Conservation (phyloP, 2,113 vertebrate genomes). For the Plestiodon gilberti region DNA sequence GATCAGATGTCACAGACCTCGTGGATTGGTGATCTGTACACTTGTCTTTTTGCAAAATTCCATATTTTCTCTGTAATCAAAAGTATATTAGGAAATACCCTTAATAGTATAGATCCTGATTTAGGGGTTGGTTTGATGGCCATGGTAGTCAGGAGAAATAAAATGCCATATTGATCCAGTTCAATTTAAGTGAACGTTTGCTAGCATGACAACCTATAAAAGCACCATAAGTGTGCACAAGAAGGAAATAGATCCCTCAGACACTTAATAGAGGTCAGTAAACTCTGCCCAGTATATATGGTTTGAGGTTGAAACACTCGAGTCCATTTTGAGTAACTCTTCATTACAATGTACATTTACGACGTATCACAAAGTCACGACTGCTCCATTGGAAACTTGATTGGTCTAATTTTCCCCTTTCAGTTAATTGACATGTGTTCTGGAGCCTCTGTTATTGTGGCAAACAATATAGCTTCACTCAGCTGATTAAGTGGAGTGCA, state of each 20-base stretch:
- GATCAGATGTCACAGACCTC: no score
- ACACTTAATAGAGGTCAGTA: slow-evolving; percentile 2
- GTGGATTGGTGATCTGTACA: no score
- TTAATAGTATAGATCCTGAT: neutral
- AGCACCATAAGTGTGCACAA: slow-evolving; percentile 2
- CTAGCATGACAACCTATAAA: slow-evolving; percentile 4
- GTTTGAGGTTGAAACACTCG: neutral
- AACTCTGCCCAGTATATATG: neutral
- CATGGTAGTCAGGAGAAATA: neutral
- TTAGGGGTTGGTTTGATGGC: neutral
- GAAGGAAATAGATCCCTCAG: slow-evolving; percentile 8
- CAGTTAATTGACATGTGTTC: slow-evolving; percentile 1
- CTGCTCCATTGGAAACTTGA: slow-evolving; percentile 1
- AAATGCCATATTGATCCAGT: neutral
- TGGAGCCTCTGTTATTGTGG: neutral
- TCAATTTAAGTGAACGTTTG: slow-evolving; percentile 17
- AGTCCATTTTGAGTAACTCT: neutral
- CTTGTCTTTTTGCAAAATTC: no score
- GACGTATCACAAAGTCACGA: neutral
- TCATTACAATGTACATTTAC: neutral
- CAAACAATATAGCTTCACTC: slow-evolving; percentile 27
- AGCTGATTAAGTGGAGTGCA: slow-evolving; percentile 16
- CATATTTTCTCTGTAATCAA: no score
- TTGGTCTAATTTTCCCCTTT: neutral
- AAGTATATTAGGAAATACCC: neutral